Evolutionary conservation across 2,113 vertebrate species (phyloP).

Genomic region (rabbit (Oryctolagus cuniculus)): DNA sequence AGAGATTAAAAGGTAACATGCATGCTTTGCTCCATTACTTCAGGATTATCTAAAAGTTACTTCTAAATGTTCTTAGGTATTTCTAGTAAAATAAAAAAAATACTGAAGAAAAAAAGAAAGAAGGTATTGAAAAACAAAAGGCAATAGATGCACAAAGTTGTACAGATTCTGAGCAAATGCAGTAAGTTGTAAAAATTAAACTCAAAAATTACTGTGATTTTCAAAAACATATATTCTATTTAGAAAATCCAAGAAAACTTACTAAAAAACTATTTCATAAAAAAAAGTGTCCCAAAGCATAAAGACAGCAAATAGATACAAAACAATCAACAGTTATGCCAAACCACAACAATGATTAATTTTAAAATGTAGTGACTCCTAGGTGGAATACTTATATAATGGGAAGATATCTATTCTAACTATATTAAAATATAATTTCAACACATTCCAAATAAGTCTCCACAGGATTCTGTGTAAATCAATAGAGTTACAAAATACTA

Average conservation of each 20-base stretch:
- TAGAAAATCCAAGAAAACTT: slow-evolving; percentile 15
- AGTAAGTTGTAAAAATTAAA: slow-evolving; percentile 30
- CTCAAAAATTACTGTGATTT: background rate
- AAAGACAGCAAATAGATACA: background rate
- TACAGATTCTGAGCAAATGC: background rate
- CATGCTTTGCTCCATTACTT: background rate
- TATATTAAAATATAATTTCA: slow-evolving; percentile 32
- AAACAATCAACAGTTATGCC: background rate
- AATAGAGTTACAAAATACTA: background rate
- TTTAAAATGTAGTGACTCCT: slow-evolving; percentile 30
- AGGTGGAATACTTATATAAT: background rate
- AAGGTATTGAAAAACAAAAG: too few relatives aligned
- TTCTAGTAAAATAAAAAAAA: slow-evolving; percentile 1
- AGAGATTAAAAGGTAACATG: background rate
- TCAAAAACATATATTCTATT: slow-evolving; percentile 19
- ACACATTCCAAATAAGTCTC: background rate
- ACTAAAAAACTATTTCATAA: background rate
- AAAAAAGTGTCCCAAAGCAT: background rate
- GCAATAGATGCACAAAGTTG: background rate
- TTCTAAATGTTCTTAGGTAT: background rate
- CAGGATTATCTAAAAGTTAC: background rate
- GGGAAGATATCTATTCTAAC: background rate
- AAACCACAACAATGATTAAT: slow-evolving; percentile 15
- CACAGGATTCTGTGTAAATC: background rate
- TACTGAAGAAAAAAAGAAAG: too few relatives aligned